Evolutionary conservation across 2,888 invertebrate genomes (phyloP).

Genomic region (Clepsis dumicolana): DNA sequence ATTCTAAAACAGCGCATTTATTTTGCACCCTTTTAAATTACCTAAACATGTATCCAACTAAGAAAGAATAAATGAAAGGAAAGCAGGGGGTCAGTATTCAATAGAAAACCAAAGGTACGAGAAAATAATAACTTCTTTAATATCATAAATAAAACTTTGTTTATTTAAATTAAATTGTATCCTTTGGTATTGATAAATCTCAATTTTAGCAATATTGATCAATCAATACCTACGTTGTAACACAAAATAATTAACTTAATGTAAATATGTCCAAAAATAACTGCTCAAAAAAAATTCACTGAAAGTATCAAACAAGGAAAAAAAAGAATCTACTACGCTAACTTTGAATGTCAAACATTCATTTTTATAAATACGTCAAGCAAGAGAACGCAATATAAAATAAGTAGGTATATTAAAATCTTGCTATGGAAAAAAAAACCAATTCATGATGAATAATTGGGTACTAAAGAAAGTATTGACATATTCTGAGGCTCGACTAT

Average conservation of each 20-base stretch:
- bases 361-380: neutral
- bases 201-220: slow-evolving; percentile 27
- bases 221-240: slow-evolving; percentile 26
- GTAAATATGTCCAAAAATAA: slow-evolving; percentile 36
- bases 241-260: slow-evolving; percentile 18
- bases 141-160: slow-evolving; percentile 20
- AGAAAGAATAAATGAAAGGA: slow-evolving; percentile 44
- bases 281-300: neutral
- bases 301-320: neutral
- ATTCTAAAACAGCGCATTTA: slow-evolving; percentile 69
- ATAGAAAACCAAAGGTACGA: slow-evolving; percentile 8
- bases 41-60: slow-evolving; percentile 33
- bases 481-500: neutral
- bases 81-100: too few relatives aligned
- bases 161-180: slow-evolving; percentile 11
- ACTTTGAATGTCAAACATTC: slow-evolving; percentile 23
- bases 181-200: slow-evolving; percentile 36
- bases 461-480: too few relatives aligned
- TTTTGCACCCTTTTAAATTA: slow-evolving; percentile 49
- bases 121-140: slow-evolving; percentile 25
- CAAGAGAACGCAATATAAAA: neutral
- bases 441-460: neutral
- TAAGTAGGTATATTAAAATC: neutral
- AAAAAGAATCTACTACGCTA: neutral
- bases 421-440: neutral